Percentiles rank a stretch among this genome's conserved stretches.
Conservation (phyloP, 2,113 vertebrate species). For the Serinus canaria region DNA sequence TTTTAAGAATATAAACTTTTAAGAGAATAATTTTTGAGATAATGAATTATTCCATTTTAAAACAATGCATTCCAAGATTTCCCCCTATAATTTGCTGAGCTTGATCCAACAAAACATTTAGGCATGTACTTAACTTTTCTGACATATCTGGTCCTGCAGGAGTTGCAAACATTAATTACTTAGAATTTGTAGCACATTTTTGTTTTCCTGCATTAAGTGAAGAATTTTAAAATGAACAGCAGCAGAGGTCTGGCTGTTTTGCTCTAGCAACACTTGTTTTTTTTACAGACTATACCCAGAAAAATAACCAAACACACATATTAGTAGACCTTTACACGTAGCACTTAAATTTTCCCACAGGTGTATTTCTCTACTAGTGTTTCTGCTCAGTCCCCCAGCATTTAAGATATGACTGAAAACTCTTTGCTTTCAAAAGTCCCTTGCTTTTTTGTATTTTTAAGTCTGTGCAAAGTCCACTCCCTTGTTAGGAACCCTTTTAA, state of each 20-base stretch:
- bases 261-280: neutral
- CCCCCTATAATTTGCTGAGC: neutral
- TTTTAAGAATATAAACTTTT: no score
- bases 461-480: neutral
- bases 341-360: neutral
- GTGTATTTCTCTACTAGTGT: neutral
- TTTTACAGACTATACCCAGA: neutral
- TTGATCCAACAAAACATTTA: neutral
- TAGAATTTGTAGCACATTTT: neutral
- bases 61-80: neutral
- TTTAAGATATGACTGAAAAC: neutral
- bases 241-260: neutral
- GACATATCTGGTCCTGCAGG: neutral
- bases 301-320: neutral
- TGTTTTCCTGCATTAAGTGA: neutral
- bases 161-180: neutral
- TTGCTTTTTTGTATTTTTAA: neutral
- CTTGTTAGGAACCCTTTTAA: neutral
- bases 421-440: neutral
- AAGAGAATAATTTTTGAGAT: neutral
- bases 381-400: neutral
- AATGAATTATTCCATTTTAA: neutral
- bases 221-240: neutral
- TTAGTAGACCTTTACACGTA: accelerated
- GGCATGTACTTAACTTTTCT: neutral